A percentile compares a stretch with the other conserved stretches of the same genome.
Evolutionary conservation across 2,113 vertebrate species (phyloP).

Genomic region (Tachycineta bicolor): DNA sequence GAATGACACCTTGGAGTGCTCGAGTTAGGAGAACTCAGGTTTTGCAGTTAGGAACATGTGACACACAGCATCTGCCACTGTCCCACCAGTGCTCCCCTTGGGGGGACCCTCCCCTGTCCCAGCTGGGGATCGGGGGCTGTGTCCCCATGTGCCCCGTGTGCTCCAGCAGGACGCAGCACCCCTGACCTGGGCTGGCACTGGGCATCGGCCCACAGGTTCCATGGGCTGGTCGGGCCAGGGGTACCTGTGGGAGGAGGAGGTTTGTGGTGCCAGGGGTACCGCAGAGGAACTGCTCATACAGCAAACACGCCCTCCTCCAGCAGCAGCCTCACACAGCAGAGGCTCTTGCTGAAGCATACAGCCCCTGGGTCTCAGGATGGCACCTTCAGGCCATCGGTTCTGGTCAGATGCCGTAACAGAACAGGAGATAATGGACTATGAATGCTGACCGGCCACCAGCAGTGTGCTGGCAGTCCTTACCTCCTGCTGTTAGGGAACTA

Average conservation of each 20-base stretch:
- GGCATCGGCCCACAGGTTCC: neutral
- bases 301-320: neutral
- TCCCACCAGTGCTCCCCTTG: neutral
- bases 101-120: neutral
- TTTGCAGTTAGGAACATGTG: neutral
- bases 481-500: neutral
- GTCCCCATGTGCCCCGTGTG: neutral
- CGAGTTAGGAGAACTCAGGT: neutral
- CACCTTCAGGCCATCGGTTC: neutral
- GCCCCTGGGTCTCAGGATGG: neutral
- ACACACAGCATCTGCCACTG: neutral
- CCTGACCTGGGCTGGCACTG: rapidly evolving
- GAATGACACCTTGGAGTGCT: neutral
- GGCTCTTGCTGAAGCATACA: neutral
- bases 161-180: neutral
- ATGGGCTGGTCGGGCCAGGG: rapidly evolving
- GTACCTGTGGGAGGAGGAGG: neutral
- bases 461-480: neutral
- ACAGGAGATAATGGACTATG: rapidly evolving
- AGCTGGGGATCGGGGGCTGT: neutral
- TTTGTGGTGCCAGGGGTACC: rapidly evolving
- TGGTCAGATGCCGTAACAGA: neutral
- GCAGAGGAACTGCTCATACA: neutral
- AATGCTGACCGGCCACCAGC: rapidly evolving
- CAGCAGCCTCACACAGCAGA: neutral